Evolutionary conservation across 2,797 vertebrate species (phyloP), one percentile per base, ranked within the genome.

Genomic region (Dermochelys coriacea): DNA sequence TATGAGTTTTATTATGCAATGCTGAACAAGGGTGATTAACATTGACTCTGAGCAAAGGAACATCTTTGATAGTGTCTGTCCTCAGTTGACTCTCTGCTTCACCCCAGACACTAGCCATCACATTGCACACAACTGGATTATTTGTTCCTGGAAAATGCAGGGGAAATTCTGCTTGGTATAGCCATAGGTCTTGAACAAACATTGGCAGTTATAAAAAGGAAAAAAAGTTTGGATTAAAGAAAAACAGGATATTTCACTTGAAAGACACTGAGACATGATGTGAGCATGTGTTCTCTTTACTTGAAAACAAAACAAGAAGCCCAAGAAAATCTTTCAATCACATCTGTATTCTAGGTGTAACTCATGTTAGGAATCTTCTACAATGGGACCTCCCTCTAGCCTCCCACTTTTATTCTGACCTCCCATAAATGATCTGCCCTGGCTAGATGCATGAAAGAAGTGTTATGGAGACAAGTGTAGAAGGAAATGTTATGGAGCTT

Each of bases 361-460:
- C 21, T 71, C 5, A 57, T 86, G 29, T n/a, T 80, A 71, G 83
- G 75, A 86, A 83, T 50, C 27, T 71, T 10, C 50, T 93, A 21
- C 0, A 0, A 29, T 25, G 14, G 8, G 29, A 27, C 3, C 19
- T 79, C 29, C 10, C 37, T 84, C 55, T 18, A n/a, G 41, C 0
- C 82, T 95, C 25, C 80, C 14, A 85, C 9, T 77, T 8, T 80
- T 81, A 0, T 87, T 91, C 87, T 89, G 88, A 19, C 51, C 15
- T 5, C 0, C 12, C 49, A 16, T 0, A 61, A 61, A 0, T 8
- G 84, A 86, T 93, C 79, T 15, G 14, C 5, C 9, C 0, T 1
- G 9, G 11, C 81, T 57, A 85, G 37, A 87, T 55, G 61, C 16
- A 2, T 6, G 51, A 52, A 71, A n/a, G 19, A 71, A 41, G 21